Evolutionary conservation across 92 coral and sea anemone genomes (phyloP), one percentile per base, ranked within the genome.

Genomic region (Actinernus sp.): DNA sequence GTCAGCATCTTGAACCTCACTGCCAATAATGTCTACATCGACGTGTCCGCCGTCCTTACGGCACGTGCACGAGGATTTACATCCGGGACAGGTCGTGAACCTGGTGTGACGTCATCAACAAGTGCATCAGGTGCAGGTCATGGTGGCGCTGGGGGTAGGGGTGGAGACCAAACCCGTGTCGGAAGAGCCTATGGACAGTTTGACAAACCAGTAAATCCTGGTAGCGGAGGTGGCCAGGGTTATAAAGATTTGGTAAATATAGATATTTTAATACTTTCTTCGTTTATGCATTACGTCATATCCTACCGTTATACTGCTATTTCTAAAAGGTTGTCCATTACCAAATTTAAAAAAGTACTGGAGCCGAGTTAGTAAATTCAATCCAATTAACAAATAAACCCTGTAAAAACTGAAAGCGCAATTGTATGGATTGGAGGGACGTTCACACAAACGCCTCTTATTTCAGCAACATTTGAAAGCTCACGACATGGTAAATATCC

Each of bases 91-190:
- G 98, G 98, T 6, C 55, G 44, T 10, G 85, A 78, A n/a, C 82
- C 97, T 18, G 98, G 98, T 1, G 64, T 79, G 36, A 34, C 92
- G 40, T 78, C 93, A 16, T 22, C 72, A 3, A 51, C 65, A 3
- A 73, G 96, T 58, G 92, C 91, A 22, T 86, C 98, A 12, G 98
- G 98, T 14, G 98, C 97, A 0, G 98, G 98, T 2, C 98, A 93
- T 51, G 98, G 98, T 0, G 98, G 98, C 2, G 96, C 98, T 7
- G 98, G 98, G 4, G 98, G 98, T 22, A 83, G 91, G 21, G 95
- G 89, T 34, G 69, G 68, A 12, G 26, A 21, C 18, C 98, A 90
- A 68, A 27, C 58, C 21, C 79, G 48, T 2, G 97, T 93, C 22
- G 98, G 98, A 6, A 69, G 54, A 63, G 91, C 98, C 34, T 93